These are phyloP conservation scores for Dioctria linearis DNA, from an alignment of 2,888 invertebrate genomes.

Conservation along the genomic window DNA sequence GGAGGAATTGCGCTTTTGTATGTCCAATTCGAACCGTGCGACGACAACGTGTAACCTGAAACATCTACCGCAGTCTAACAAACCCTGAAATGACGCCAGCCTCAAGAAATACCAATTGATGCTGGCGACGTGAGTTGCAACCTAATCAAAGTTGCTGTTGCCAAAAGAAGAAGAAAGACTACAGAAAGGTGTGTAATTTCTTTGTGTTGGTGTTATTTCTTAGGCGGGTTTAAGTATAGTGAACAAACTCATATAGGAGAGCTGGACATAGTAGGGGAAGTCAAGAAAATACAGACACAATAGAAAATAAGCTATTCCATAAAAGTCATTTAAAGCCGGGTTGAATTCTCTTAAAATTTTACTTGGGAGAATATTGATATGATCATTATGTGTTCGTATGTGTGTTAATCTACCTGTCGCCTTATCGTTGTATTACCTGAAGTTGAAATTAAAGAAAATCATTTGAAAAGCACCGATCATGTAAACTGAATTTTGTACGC, in stretches of 20 bases:
- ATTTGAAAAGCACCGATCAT: conserved; percentile 1
- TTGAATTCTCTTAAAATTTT: conserved; percentile 30
- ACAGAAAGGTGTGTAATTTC: background rate
- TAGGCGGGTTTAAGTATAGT: too few species aligned
- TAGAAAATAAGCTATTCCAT: background rate
- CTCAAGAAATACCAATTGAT: conserved; percentile 42
- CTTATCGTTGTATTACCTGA: background rate
- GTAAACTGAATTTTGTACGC: background rate
- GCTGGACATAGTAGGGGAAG: too few species aligned
- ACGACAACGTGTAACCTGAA: conserved; percentile 54
- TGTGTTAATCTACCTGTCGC: conserved; percentile 44
- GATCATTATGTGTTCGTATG: background rate
- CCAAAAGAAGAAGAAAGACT: conserved; percentile 19
- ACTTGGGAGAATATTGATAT: background rate
- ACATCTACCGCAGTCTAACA: conserved; percentile 44
- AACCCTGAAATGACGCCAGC: conserved; percentile 52
- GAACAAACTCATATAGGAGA: too few species aligned
- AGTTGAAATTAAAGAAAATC: background rate
- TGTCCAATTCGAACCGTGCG: conserved; percentile 43
- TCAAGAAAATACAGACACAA: conserved; percentile 1
- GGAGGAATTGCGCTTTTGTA: background rate
- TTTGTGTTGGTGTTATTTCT: conserved; percentile 9
- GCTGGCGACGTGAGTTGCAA: conserved; percentile 17
- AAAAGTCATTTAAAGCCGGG: background rate
- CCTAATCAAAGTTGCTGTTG: conserved; percentile 12